phyloP scores from a whole-genome alignment of 2,113 vertebrate genomes.

The Ictalurus punctatus region DNA sequence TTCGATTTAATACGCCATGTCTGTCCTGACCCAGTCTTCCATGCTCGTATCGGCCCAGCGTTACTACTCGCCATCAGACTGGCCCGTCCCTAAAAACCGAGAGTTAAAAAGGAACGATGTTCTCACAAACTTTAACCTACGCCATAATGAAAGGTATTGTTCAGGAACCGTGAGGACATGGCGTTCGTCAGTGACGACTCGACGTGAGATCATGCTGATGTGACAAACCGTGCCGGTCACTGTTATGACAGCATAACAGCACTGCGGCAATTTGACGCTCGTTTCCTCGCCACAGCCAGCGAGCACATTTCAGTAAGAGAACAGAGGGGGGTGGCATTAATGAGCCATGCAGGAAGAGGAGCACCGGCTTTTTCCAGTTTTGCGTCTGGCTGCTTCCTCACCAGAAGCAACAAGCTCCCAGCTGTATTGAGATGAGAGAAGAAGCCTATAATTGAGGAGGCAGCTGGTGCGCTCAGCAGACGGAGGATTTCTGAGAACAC shows the following conservation, averaged over 20 bases:
- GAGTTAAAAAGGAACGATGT: background rate
- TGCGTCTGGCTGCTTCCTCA: conserved; percentile 42
- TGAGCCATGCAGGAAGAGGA: conserved; percentile 29
- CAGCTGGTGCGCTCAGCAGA: conserved; percentile 52
- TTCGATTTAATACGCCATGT: background rate
- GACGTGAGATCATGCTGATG: background rate
- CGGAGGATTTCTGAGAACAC: conserved; percentile 35
- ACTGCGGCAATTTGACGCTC: conserved; percentile 35
- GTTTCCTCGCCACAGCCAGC: conserved; percentile 16
- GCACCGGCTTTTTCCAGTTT: conserved; percentile 36
- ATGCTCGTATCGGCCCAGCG: background rate
- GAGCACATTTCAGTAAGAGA: conserved; percentile 29
- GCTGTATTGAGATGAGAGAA: conserved; percentile 48
- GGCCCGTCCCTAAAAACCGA: background rate
- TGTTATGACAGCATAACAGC: conserved; percentile 18
- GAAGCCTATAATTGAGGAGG: conserved; percentile 48
- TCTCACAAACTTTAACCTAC: background rate
- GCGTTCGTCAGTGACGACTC: background rate
- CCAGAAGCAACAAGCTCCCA: conserved; percentile 52
- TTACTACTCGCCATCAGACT: background rate
- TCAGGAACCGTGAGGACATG: background rate
- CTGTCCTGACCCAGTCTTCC: background rate
- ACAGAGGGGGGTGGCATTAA: conserved; percentile 4
- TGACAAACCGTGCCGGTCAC: conserved; percentile 21
- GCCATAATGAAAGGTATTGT: background rate